Base-by-base conservation (phyloP, 2,888 invertebrate species). In the Chrysina gloriosa region DNA sequence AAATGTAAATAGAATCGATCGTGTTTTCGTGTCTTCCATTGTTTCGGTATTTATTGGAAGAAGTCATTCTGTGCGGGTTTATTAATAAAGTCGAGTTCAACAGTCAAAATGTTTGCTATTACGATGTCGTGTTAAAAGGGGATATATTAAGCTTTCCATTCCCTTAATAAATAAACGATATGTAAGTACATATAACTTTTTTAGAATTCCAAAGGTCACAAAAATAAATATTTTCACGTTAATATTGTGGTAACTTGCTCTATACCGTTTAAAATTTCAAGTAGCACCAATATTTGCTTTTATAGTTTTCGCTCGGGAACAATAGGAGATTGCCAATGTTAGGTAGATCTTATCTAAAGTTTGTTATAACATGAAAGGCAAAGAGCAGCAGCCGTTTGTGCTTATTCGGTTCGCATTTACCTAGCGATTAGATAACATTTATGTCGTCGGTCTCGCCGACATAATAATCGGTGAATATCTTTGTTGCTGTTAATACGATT, bases 321-420 rank as follows among this genome's bases (percentile, higher is more conserved):
- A 42, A 42, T 27, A 61, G 9, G 9, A n/a, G 19, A 9, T 61
- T 61, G 58, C 58, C 25, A 27, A 42, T 16, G 58, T 42, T 61
- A 42, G n/a, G 16, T 27, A 61, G 42, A 61, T 61, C 14, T 61
- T 61, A 61, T 61, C 58, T 42, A 3, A 52, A 31, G 7, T 61
- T 61, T 61, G 36, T 42, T 29, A 29, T 42, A 61, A 42, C n/a
- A 61, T 25, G 48, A 27, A 45, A 42, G 19, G 52, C 31, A 52
- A 52, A 31, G 52, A 31, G 52, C 29, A 52, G 42, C 16, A 56
- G 56, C 34, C 9, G 42, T 61, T 61, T 42, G 58, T 27, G 58
- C 42, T n/a, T 61, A 61, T 61, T 61, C 45, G 45, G 58, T 45
- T 61, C 58, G 45, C 58, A 61, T 61, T 61, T 61, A 42, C 39